Evolutionary conservation across 1,140 invertebrate species (phyloP).

Genomic region (Pachypsylla venusta): DNA sequence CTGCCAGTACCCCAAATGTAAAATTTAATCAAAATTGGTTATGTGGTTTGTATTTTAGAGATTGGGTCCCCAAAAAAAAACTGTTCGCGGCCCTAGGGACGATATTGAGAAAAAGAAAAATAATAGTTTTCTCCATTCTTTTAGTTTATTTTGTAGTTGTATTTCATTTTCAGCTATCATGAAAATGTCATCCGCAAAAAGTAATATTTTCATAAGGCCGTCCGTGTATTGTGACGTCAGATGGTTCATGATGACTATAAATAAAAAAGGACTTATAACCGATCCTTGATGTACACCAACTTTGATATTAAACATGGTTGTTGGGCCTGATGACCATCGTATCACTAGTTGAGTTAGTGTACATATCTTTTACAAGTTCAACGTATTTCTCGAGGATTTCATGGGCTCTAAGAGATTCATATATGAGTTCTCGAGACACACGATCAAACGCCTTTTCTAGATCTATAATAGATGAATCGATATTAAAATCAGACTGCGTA

Average conservation of each 20-base stretch:
- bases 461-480: no score
- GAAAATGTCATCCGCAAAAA: not conserved
- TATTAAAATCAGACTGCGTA: no score
- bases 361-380: not conserved
- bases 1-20: no score
- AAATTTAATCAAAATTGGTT: no score
- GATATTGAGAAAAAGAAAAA: no score
- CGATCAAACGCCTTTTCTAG: slow-evolving; percentile 11
- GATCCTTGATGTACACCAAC: not conserved
- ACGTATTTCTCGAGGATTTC: not conserved
- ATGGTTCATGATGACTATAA: slow-evolving; percentile 6
- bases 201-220: not conserved
- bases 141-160: not conserved
- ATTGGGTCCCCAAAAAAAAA: no score
- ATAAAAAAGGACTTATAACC: not conserved
- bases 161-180: not conserved
- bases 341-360: not conserved
- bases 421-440: slow-evolving; percentile 6
- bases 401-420: slow-evolving; percentile 4
- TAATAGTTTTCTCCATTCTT: not conserved
- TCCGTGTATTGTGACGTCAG: not conserved
- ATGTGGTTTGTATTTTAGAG: no score
- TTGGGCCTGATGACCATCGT: not conserved
- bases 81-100: no score
- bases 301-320: not conserved